Evolutionary conservation across 2,888 invertebrate species (phyloP).

Genomic region (Monochamus alternatus): DNA sequence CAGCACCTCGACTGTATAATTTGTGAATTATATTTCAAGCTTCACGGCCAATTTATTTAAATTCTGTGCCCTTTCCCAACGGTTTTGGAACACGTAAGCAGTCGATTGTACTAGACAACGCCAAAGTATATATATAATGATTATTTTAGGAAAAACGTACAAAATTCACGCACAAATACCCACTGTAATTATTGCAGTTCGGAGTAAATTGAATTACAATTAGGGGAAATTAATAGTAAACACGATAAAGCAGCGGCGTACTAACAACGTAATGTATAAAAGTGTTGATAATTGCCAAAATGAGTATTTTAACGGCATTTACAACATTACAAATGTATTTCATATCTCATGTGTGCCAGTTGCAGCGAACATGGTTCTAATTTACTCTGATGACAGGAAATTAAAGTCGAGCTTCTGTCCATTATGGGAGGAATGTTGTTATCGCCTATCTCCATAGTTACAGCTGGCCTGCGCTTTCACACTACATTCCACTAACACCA

Average conservation of each 20-base stretch:
- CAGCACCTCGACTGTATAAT: background rate
- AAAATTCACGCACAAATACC: constrained; percentile 8
- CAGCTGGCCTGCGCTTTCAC: constrained; percentile 63
- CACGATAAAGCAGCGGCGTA: constrained; percentile 22
- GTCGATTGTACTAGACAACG: background rate
- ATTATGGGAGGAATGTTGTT: constrained; percentile 67
- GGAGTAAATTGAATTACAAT: constrained; percentile 35
- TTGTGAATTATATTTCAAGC: background rate
- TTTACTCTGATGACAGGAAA: constrained; percentile 68
- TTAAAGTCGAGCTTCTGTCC: constrained; percentile 68
- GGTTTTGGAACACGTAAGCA: background rate
- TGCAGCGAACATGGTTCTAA: constrained; percentile 62
- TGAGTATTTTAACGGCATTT: constrained; percentile 39
- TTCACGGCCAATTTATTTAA: constrained; percentile 10
- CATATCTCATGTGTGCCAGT: constrained; percentile 60
- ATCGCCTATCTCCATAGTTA: constrained; percentile 67
- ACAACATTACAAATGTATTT: constrained; percentile 50
- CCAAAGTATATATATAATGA: background rate
- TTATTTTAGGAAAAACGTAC: constrained; percentile 9
- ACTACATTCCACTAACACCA: constrained; percentile 54
- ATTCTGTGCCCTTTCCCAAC: background rate
- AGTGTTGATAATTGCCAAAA: constrained; percentile 40
- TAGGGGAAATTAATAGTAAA: constrained; percentile 32
- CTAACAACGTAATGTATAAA: constrained; percentile 36
- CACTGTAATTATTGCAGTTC: constrained; percentile 14